Evolutionary conservation across 2,113 vertebrate genomes (phyloP), one percentile per base, ranked within the genome.

Genomic region (Prinia subflava): DNA sequence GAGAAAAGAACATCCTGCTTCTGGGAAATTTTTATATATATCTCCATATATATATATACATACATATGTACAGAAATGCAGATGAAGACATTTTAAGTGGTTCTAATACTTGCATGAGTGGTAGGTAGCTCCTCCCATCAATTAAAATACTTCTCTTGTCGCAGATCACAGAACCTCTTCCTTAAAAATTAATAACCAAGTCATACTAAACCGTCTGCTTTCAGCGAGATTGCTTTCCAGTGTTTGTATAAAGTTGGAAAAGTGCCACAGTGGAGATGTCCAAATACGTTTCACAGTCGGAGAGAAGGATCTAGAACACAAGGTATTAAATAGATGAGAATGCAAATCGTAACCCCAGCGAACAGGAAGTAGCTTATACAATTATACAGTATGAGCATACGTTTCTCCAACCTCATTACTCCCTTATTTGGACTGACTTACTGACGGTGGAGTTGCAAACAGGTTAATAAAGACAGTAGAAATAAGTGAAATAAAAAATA

Each of bases 21-120:
- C 87, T 73, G 92, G 76, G 80, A 92, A 37, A 7, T 78, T 64
- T 60, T 31, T 76, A 42, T 59, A 74, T 78, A 35, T 42, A 37
- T 84, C 14, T 33, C 27, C 11, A 16, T 11, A 27, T 41, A 71
- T 49, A 73, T 50, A 69, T 19, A 31, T 3, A 12, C 3, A 52
- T 10, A 42, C 47, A 13, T 28, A 41, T 39, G 20, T 55, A 39
- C 53, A 70, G 70, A 87, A 94, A 91, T 33, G 24, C 47, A 39
- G 82, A 87, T 53, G 56, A 74, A 90, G 70, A 82, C 85, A 87
- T 96, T 91, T 95, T 85, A 75, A 71, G 71, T 41, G 76, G 53
- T 57, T 83, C 80, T 44, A 4, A 62, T 76, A 60, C 35, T 90
- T 89, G 63, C 71, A 49, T 41, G 76, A 86, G 53, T 15, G 46